Conservation (phyloP, 2,888 invertebrate species). For the Drosophila picticornis region DNA sequence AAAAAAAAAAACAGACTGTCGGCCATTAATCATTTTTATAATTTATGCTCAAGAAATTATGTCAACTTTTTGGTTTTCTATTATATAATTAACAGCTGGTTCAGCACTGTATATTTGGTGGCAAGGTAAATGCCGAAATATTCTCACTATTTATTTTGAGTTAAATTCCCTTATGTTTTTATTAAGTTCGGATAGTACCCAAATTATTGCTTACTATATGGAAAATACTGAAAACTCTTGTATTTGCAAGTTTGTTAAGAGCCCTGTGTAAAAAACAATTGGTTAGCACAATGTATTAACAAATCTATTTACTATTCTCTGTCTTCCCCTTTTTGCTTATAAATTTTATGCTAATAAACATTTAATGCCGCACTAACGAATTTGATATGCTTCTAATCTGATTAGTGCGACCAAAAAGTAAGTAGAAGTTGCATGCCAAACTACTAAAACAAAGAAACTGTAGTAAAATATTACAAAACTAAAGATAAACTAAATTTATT, state of each 20-base stretch:
- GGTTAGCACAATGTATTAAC: constrained; percentile 27
- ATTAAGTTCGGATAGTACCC: constrained; percentile 14
- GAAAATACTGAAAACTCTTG: neutral
- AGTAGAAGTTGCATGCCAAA: constrained; percentile 66
- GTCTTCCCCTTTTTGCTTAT: constrained; percentile 29
- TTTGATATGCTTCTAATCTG: constrained; percentile 40
- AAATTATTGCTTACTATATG: constrained; percentile 11
- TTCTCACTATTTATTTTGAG: constrained; percentile 19
- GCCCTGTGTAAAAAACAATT: neutral
- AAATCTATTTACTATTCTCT: constrained; percentile 24
- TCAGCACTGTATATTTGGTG: constrained; percentile 80
- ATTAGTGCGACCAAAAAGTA: constrained; percentile 83
- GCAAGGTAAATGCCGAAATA: constrained; percentile 75
- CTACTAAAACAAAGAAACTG: neutral
- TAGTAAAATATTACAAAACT: neutral
- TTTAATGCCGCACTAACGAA: constrained; percentile 50
- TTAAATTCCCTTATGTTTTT: constrained; percentile 9
- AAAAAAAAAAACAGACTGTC: neutral
- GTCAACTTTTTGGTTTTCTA: constrained; percentile 51
- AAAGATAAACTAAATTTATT: neutral
- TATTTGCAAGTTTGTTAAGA: neutral
- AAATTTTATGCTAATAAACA: constrained; percentile 33
- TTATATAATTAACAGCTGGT: constrained; percentile 70
- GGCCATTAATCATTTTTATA: constrained; percentile 22
- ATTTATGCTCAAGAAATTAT: constrained; percentile 25